These are phyloP conservation scores for Andrena trimmerana DNA, from an alignment of 2,888 invertebrate genomes.

Conservation along the genomic window DNA sequence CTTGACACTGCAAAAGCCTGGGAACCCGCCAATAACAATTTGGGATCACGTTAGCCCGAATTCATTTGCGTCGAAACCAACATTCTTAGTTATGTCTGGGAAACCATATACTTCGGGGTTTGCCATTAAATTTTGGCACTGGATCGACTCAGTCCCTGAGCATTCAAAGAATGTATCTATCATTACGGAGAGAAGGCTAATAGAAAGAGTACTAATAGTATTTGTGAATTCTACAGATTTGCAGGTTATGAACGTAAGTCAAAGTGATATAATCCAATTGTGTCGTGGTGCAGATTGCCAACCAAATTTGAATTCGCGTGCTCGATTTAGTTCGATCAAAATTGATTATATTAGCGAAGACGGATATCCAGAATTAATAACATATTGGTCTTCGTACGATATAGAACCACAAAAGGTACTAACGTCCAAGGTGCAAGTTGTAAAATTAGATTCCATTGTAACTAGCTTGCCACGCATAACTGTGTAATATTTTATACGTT, in stretches of 20 bases:
- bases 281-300: constrained; percentile 89
- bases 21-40: constrained; percentile 86
- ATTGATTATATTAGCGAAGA: constrained; percentile 91
- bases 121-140: constrained; percentile 94
- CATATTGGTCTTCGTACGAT: constrained; percentile 86
- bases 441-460: constrained; percentile 76
- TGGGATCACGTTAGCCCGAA: constrained; percentile 89
- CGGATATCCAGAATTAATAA: constrained; percentile 91
- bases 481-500: constrained; percentile 43
- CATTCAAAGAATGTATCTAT: constrained; percentile 40
- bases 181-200: constrained; percentile 84
- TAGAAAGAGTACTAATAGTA: constrained; percentile 92
- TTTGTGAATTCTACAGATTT: constrained; percentile 91
- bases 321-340: constrained; percentile 89
- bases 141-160: constrained; percentile 85
- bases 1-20: constrained; percentile 86
- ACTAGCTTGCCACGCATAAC: constrained; percentile 44
- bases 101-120: constrained; percentile 90
- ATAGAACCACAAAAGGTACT: constrained; percentile 66
- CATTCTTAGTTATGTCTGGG: constrained; percentile 86
- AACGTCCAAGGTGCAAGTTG: constrained; percentile 81
- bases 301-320: constrained; percentile 91
- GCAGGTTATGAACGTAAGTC: constrained; percentile 92
- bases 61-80: constrained; percentile 91
- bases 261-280: constrained; percentile 91